Evolutionary conservation across 2,888 invertebrate species (phyloP).

Genomic region (Nebria brevicollis): DNA sequence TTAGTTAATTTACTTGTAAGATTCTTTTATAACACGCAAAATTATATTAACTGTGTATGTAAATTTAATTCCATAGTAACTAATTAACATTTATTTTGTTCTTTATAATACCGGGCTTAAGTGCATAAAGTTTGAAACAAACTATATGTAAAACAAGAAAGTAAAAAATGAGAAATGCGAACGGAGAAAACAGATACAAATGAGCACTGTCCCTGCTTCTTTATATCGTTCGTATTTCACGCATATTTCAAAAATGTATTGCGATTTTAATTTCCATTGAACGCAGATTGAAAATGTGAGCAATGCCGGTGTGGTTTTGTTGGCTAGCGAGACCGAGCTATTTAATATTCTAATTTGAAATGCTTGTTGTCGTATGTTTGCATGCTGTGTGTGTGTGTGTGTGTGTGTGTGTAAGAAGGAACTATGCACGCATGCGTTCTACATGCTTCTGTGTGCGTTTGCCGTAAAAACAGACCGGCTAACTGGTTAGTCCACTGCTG

Average conservation of each 20-base stretch:
- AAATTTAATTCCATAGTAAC: no score
- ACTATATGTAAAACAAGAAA: neutral
- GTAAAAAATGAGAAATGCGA: neutral
- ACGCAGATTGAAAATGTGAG: neutral
- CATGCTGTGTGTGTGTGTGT: neutral
- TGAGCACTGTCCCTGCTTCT: neutral
- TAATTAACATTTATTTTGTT: no score
- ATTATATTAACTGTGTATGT: no score
- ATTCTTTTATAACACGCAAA: no score
- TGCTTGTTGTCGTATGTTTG: conserved; percentile 5
- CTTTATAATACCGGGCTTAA: no score
- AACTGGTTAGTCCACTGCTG: conserved; percentile 35
- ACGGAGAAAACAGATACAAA: neutral
- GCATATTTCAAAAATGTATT: neutral
- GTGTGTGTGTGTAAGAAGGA: neutral
- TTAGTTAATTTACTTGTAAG: no score
- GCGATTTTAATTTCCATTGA: neutral
- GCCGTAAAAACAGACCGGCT: conserved; percentile 11
- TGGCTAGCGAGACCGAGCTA: neutral
- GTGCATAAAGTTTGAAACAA: neutral
- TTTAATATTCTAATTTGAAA: conserved; percentile 26
- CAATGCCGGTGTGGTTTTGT: neutral
- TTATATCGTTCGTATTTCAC: neutral
- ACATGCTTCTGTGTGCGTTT: neutral
- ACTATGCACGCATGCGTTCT: no score